Base-by-base conservation (phyloP, 2,888 invertebrate species). In the Pilophorus perplexus region DNA sequence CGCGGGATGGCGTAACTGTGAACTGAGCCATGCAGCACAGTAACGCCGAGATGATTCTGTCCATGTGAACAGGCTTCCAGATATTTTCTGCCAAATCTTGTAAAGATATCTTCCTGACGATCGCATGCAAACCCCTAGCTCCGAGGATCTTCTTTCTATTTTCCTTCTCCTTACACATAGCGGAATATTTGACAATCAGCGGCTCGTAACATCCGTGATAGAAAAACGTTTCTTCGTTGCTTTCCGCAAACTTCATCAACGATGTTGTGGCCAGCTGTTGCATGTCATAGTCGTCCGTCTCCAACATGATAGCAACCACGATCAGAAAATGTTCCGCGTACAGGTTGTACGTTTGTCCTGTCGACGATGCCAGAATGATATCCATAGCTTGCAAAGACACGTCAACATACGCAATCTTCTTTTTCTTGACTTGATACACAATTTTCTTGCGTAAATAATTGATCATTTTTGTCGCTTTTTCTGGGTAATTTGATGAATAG, bases 161-260 rank as follows among this genome's bases (percentile, higher is more conserved):
- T 3, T 52, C 52, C 3, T 27, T 4, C 18, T 28, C 52, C 33
- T 52, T 52, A 28, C 52, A 52, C 16, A 52, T n/a, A 28, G 52
- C 10, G 14, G 52, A 52, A 14, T 28, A 52, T 18, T 52, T 18
- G 2, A 25, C 2, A 28, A 52, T 52, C 14, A 52, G 18, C 12
- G 20, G 25, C 16, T 52, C 52, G 52, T 52, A 52, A 18, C 33
- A 28, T 27, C 27, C 52, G 52, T 52, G 52, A 28, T 52, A 52
- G 3, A 52, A 14, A n/a, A 28, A 28, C 3, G 52, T 52, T 28
- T 52, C 52, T 52, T 52, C 52, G n/a, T 52, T 52, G 2, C 25
- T 10, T 16, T 28, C 16, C 10, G 52, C 14, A 28, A 52, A 52
- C 3, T 52, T n/a, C 18, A 28, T 28, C 28, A 52, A 18, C 52